Conservation (phyloP, 2,113 vertebrate genomes). For the Cyanistes caeruleus region DNA sequence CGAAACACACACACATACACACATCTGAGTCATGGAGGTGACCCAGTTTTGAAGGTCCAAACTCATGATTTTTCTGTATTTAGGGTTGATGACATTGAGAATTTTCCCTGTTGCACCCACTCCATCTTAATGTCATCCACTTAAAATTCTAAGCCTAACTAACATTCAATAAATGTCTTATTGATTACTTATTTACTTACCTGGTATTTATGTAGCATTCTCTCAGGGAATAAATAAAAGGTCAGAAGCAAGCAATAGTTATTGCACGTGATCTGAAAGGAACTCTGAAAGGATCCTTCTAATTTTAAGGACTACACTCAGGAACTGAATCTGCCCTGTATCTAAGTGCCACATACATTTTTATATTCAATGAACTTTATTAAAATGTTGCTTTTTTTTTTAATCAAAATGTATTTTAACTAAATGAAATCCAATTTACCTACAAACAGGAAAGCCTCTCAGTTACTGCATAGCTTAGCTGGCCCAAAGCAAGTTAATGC, state of each 20-base stretch:
- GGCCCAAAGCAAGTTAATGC: not conserved
- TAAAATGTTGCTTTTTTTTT: slow-evolving; percentile 26
- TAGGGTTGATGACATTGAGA: not conserved
- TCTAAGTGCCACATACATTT: not conserved
- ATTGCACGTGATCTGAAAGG: slow-evolving; percentile 17
- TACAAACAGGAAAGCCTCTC: not conserved
- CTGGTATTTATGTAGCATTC: slow-evolving; percentile 40
- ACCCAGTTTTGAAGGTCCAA: not conserved
- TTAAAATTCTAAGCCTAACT: slow-evolving; percentile 22
- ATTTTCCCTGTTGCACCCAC: not conserved
- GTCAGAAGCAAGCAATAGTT: not conserved
- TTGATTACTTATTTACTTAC: slow-evolving; percentile 19
- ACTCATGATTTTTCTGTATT: not conserved
- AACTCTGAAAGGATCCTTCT: not conserved
- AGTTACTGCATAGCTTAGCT: not conserved
- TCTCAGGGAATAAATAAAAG: slow-evolving; percentile 38
- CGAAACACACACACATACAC: not conserved
- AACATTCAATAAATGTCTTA: slow-evolving; percentile 12
- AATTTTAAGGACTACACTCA: not conserved
- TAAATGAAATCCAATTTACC: slow-evolving; percentile 15
- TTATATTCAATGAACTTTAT: not conserved
- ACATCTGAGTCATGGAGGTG: not conserved
- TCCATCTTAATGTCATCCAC: not conserved
- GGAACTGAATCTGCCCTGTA: not conserved
- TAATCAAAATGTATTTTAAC: slow-evolving; percentile 21